Base-by-base conservation (phyloP, 2,888 invertebrate genomes). In the Shargacucullia verbasci region DNA sequence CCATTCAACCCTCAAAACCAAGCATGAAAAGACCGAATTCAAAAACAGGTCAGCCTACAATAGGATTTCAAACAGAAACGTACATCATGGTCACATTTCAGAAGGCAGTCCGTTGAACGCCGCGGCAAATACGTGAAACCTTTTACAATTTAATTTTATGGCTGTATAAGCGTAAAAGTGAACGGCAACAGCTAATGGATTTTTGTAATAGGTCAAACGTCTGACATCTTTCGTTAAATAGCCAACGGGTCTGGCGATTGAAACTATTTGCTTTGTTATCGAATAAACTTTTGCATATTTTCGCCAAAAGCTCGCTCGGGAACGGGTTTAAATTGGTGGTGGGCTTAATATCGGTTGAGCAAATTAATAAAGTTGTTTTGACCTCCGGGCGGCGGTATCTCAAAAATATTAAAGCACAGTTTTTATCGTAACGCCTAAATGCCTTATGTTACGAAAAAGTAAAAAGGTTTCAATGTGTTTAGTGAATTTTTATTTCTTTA, bases 141-240 rank as follows among this genome's bases (percentile, higher is more conserved):
- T 78, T 79, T 79, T 68, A 59, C 68, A 61, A 79, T 80, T 79
- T 78, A 75, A 80, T 83, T 76, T 73, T 49, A 62, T 65, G 59
- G 58, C 64, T 66, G 65, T 62, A 70, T 59, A 59, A 63, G 65
- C 71, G 74, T 69, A 72, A 73, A 74, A 75, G 75, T 65, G 67
- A 67, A 60, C 44, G 44, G 15, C 41, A 52, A 44, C 52, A 45
- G 43, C 49, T 78, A 73, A 80, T 76, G 68, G 71, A 62, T 70
- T 63, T 68, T 68, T 50, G 50, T 56, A 43, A 63, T 62, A 67
- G 53, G 45, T 59, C 57, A 61, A 53, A 55, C 48, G 13, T 39
- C 34, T 58, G 10, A 8, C 7, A 34, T 9, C 2, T 20, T 34
- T 11, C 0, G 11, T 10, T 13, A 41, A 37, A 33, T 37, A 8